phyloP scores from a whole-genome alignment of 2,797 vertebrate genomes.

The Thamnophis elegans region DNA sequence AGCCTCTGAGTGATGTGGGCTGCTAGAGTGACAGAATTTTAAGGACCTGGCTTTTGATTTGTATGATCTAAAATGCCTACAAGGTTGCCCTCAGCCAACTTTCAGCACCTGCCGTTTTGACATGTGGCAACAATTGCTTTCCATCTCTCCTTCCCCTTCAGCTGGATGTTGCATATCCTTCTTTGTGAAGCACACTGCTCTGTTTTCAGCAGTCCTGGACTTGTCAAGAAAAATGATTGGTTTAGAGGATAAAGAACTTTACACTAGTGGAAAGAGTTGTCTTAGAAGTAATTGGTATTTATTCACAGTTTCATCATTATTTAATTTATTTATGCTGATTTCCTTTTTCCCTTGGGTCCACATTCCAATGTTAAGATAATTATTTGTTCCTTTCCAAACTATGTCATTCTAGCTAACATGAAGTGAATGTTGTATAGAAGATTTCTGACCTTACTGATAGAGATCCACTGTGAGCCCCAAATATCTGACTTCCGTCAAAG shows the following conservation, averaged over 20 bases:
- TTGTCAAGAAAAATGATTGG: not conserved
- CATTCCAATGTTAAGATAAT: conserved; percentile 11
- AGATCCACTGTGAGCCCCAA: not conserved
- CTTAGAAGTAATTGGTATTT: not conserved
- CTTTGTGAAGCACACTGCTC: not conserved
- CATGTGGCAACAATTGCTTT: not conserved
- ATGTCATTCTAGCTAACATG: conserved; percentile 37
- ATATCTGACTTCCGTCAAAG: not conserved
- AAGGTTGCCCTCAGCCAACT: not conserved
- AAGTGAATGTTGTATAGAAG: conserved; percentile 17
- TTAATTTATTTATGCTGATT: not conserved
- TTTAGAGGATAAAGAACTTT: not conserved
- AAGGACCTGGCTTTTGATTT: not conserved
- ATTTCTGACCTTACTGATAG: conserved; percentile 31
- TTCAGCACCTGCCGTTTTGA: not conserved
- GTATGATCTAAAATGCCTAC: not conserved
- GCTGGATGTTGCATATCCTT: not conserved
- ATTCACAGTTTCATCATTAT: not conserved
- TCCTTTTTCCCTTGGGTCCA: conserved; percentile 52
- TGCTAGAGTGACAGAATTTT: not conserved
- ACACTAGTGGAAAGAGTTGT: not conserved
- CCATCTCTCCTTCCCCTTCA: not conserved
- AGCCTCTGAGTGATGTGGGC: not conserved
- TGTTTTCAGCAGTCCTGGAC: not conserved
- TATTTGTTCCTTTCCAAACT: conserved; percentile 22